Evolutionary conservation across 2,113 vertebrate species (phyloP), one percentile per base, ranked within the genome.

Genomic region (Oreamnos americanus): DNA sequence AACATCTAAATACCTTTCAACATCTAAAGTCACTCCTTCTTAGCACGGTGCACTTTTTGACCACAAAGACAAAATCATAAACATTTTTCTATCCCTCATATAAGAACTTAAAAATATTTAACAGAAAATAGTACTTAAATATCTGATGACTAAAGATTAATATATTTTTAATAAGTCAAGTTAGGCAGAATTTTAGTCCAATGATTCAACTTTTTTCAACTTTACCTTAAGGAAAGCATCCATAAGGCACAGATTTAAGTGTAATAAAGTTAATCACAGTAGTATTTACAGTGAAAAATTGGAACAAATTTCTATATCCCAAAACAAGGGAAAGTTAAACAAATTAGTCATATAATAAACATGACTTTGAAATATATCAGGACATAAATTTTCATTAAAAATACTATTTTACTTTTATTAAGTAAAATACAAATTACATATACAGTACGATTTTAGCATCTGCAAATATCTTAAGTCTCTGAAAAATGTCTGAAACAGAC

Each of bases 341-440:
- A 82, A 87, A 45, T 90, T 36, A 94, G 11, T 51, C 85, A 28
- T 30, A 82, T 39, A 43, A 85, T 17, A 1, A 4, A 92, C 17
- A 88, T 81, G 12, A 94, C 30, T 94, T 90, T 79, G 19, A 82
- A 96, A 60, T 95, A 94, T 79, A 92, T 92, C 51, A 84, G 45
- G 19, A 87, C 3, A 90, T 60, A 96, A 53, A 78, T 64, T 83
- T 89, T 74, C 45, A 79, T 25, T 26, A 71, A 62, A 93, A 79
- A 45, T 49, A 16, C 7, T 36, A 87, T 55, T 89, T 85, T 82
- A 76, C 33, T 91, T 92, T 43, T 76, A 49, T 53, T 58, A 86
- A 95, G 53, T 62, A 95, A 96, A 95, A 83, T 39, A 57, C 55
- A 89, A 90, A 83, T 21, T 43, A 25, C 33, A 97, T 14, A 74